Base-by-base conservation (phyloP, 2,797 vertebrate species). In the Mycteria americana region DNA sequence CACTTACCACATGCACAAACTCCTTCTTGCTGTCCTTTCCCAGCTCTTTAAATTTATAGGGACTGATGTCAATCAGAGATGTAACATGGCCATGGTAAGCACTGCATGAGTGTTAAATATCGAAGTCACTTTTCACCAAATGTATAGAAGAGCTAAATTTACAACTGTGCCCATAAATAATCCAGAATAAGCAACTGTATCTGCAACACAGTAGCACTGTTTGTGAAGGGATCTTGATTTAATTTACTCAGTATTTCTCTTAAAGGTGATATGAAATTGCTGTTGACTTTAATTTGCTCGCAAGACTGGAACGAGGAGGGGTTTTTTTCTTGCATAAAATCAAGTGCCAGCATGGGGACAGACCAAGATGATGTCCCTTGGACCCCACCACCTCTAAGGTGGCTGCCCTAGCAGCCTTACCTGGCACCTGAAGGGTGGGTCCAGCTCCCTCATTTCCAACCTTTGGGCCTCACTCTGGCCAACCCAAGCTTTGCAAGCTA, bases 61-160 rank as follows among this genome's bases (percentile, higher is more conserved):
- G 99, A 95, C 99, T 99, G 98, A 99, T 99, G 97, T 99, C 99
- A 92, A 99, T 99, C 97, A 99, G 98, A 53, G 99, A 99, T 11
- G 99, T 99, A 81, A 99, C 95, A 69, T 99, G 99, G 72, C 99
- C 99, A 68, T 99, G 99, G 95, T 99, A 99, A 79, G 99, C 99
- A 96, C 99, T 99, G 93, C 63, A 69, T 62, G 75, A 94, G 86
- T 91, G 75, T 93, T 79, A 92, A 97, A 95, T 82, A 88, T 75
- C 3, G 10, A 95, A 94, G 64, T 97, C 83, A 97, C 45, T 95
- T 95, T 92, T 70, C 68, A 53, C 33, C 63, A 86, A 81, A 91
- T 23, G 13, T 63, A 88, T 16, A 88, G 21, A 92, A 81, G n/a
- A 94, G 21, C 46, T 80, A 88, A 85, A 92, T 74, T 96, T 85